Base-by-base conservation (phyloP, 2,888 invertebrate genomes). In the Ophonus ardosiacus region DNA sequence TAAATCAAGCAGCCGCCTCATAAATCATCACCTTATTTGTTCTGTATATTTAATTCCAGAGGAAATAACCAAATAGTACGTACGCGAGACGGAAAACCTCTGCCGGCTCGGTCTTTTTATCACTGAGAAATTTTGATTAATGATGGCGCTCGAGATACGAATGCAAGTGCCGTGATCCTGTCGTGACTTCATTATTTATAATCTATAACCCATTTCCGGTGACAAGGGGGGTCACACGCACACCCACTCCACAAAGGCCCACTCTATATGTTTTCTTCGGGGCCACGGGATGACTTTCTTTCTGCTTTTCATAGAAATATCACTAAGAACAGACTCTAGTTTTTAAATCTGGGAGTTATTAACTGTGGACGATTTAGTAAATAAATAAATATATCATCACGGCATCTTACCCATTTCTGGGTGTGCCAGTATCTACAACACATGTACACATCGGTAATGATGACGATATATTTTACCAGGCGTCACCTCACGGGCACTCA, bases 151-250 rank as follows among this genome's bases (percentile, higher is more conserved):
- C 61, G 38, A 84, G 84, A 84, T 76, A 78, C 63, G 78, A 84
- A 84, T 84, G 84, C 84, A 84, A 84, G 84, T 84, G 84, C 84
- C 78, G 84, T 59, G 74, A 74, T 74, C 83, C 83, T 74, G 76
- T 74, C 86, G 86, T 86, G 86, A 86, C 86, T 87, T 87, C 86
- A 86, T 87, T 87, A 87, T 87, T 87, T 86, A 86, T 87, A 87
- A 87, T 87, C 87, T 86, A 87, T 87, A 87, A 86, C 85, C 86
- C 85, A 85, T 87, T 87, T 86, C 85, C 80, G 85, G 17, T 81
- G 81, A 85, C 81, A 81, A 85, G 65, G 13, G 38, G 81, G 74
- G 65, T 68, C 65, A 18, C 81, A 81, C 81, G 81, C 85, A 82
- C 57, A 56, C 59, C 81, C 43, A 51, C 43, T 10, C 79, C 63